Conservation (phyloP, 1,140 invertebrate genomes). For the Episyrphus balteatus region DNA sequence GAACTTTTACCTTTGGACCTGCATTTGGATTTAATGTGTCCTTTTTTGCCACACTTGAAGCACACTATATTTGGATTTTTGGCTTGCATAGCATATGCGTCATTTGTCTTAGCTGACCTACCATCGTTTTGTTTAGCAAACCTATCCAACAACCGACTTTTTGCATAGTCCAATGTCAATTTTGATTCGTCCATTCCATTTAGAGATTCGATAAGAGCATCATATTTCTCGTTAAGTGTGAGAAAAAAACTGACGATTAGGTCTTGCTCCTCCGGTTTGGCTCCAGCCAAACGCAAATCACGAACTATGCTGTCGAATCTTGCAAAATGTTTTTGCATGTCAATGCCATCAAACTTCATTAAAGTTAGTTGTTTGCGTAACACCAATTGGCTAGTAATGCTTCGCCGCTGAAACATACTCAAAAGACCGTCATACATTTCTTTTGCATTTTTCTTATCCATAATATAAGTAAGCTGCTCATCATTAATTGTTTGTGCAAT, state of each 20-base stretch:
- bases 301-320: constrained; percentile 13
- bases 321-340: constrained; percentile 8
- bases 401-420: constrained; percentile 3
- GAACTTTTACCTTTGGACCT: background rate
- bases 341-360: constrained; percentile 4
- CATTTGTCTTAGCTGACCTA: background rate
- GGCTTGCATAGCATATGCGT: background rate
- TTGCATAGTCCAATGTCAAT: constrained; percentile 6
- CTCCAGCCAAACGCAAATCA: constrained; percentile 8
- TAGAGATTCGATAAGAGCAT: constrained; percentile 5
- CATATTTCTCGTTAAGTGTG: constrained; percentile 10
- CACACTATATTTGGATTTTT: background rate
- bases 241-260: constrained; percentile 10
- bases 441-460: constrained; percentile 3
- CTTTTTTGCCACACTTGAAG: background rate
- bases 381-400: constrained; percentile 4
- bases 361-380: constrained; percentile 3
- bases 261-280: constrained; percentile 9
- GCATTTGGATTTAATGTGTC: background rate
- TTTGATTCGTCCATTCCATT: constrained; percentile 6
- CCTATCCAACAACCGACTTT: constrained; percentile 4
- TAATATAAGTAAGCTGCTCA: constrained; percentile 1
- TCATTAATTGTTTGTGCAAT: background rate
- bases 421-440: no score
- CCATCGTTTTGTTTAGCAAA: no score